Conservation (phyloP, 2,888 invertebrate species). For the Metopia argyrocephala region DNA sequence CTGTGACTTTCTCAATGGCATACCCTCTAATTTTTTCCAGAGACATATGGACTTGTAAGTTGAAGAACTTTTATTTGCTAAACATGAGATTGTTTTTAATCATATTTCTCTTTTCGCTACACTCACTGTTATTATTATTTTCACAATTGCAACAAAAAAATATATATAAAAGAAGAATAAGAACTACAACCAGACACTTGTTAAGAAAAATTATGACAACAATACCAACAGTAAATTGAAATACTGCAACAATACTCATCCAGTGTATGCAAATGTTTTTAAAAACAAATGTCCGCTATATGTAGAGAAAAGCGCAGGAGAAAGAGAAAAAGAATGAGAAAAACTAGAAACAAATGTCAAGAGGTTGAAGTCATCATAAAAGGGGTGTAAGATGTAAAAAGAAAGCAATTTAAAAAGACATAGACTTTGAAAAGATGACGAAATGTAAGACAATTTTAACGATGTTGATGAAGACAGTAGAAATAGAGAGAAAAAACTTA, state of each 20-base stretch:
- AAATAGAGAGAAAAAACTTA: background rate
- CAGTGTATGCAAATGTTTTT: constrained; percentile 45
- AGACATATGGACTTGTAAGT: constrained; percentile 58
- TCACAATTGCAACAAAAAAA: background rate
- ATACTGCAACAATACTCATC: constrained; percentile 5
- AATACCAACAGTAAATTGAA: background rate
- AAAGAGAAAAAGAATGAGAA: constrained; percentile 31
- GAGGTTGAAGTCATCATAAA: constrained; percentile 22
- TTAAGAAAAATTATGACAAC: constrained; percentile 6
- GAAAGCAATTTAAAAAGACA: constrained; percentile 24
- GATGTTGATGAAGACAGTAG: constrained; percentile 14
- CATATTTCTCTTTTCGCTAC: background rate
- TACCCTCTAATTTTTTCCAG: background rate
- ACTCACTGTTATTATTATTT: too few relatives aligned
- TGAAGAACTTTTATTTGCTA: constrained; percentile 36
- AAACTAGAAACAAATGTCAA: constrained; percentile 57
- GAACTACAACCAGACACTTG: constrained; percentile 30
- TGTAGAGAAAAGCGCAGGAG: constrained; percentile 38
- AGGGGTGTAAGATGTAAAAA: constrained; percentile 12
- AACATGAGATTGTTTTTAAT: background rate
- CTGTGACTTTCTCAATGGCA: background rate
- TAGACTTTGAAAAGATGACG: constrained; percentile 40
- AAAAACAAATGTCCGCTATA: constrained; percentile 60
- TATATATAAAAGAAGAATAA: background rate
- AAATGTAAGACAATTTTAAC: constrained; percentile 27